Evolutionary conservation across 2,113 vertebrate genomes (phyloP).

Genomic region (Megaleporinus macrocephalus): DNA sequence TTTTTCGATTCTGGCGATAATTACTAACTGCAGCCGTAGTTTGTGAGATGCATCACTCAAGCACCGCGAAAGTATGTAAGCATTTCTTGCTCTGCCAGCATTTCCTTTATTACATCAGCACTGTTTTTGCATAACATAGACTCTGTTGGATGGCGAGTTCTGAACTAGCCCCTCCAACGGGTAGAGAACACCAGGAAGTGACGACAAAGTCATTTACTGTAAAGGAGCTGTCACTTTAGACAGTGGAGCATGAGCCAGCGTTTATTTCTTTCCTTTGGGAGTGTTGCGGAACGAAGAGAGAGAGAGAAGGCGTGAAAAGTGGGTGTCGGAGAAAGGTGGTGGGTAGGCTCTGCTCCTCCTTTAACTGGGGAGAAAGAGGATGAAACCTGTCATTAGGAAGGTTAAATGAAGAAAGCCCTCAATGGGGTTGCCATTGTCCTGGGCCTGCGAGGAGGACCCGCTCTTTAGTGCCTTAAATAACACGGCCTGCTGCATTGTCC

Average conservation of each 20-base stretch:
- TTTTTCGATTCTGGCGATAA: too few species aligned
- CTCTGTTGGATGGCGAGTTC: not conserved
- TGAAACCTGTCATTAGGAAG: constrained; percentile 84
- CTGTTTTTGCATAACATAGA: not conserved
- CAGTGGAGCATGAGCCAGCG: constrained; percentile 27
- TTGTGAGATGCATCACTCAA: not conserved
- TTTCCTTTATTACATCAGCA: not conserved
- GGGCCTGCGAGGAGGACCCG: constrained; percentile 72
- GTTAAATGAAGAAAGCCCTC: constrained; percentile 76
- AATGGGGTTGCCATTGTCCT: constrained; percentile 73
- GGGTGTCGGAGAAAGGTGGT: constrained; percentile 66
- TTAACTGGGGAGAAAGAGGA: constrained; percentile 73
- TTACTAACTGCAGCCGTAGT: not conserved
- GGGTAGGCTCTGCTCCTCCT: constrained; percentile 67
- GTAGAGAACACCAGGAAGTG: constrained; percentile 52
- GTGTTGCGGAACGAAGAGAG: constrained; percentile 21
- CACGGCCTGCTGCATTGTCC: constrained; percentile 77
- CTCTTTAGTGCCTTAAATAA: constrained; percentile 82
- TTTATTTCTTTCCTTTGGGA: constrained; percentile 19
- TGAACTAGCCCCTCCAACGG: not conserved
- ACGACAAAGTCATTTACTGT: constrained; percentile 62
- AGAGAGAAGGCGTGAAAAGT: constrained; percentile 28
- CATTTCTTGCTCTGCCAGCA: not conserved
- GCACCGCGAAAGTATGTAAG: not conserved
- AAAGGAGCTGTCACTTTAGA: constrained; percentile 47